Percentiles rank a stretch among this genome's conserved stretches.
Conservation (phyloP, 1,140 invertebrate genomes). For the Dysdera silvatica region DNA sequence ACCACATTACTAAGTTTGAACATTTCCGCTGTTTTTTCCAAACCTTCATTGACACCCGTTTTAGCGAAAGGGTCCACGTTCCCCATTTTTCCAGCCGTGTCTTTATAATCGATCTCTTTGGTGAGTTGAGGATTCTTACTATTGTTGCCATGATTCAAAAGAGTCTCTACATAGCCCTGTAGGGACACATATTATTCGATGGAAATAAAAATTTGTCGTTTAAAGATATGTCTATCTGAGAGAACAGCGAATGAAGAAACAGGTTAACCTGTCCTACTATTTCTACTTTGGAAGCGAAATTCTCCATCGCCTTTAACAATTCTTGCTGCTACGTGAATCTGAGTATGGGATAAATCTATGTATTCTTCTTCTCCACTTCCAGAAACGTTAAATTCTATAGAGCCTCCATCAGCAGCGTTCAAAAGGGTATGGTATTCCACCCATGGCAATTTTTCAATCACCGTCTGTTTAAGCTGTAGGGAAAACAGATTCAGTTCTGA, state of each 20-base stretch:
- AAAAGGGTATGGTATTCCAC: background rate
- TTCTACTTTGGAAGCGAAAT: background rate
- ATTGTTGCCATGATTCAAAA: background rate
- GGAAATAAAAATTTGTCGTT: background rate
- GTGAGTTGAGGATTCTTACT: background rate
- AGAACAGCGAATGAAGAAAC: constrained; percentile 1
- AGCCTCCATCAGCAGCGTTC: background rate
- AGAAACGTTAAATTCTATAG: constrained; percentile 4
- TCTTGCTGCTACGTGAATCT: background rate
- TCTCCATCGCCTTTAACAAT: no score
- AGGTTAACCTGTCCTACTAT: background rate
- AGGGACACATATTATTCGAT: background rate
- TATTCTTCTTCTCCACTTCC: background rate
- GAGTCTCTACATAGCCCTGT: background rate
- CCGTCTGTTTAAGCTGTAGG: background rate
- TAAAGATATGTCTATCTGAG: background rate
- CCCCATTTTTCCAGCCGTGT: background rate
- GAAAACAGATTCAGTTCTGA: background rate
- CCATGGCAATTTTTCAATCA: background rate
- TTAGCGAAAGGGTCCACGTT: background rate
- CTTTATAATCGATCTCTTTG: background rate
- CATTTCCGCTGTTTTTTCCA: background rate
- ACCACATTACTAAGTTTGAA: background rate
- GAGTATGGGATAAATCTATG: background rate
- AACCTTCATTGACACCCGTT: background rate